Conservation (phyloP, 2,113 vertebrate species). For the Sapajus apella region DNA sequence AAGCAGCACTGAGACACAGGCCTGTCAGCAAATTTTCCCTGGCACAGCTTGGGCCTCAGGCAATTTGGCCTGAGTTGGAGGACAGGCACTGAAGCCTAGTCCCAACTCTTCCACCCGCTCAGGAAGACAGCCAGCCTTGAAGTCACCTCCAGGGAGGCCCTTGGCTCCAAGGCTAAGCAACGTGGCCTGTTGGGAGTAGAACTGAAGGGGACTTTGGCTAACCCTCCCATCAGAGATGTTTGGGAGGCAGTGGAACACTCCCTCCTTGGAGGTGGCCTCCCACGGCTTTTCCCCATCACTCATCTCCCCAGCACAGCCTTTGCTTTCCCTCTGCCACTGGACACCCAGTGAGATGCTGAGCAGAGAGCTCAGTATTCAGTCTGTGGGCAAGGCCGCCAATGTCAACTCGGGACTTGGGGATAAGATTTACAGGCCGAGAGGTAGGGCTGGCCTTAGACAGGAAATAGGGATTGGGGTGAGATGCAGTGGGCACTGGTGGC, state of each 20-base stretch:
- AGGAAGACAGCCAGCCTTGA: background rate
- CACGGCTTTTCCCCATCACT: rapidly evolving
- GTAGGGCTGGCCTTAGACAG: background rate
- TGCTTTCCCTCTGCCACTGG: background rate
- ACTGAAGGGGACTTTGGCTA: no score
- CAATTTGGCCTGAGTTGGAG: background rate
- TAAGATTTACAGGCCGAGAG: background rate
- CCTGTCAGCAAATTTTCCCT: background rate
- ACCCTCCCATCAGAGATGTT: background rate
- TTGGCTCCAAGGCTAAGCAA: background rate
- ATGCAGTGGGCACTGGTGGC: background rate
- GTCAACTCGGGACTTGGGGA: background rate
- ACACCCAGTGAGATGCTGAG: background rate
- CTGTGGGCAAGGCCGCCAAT: background rate
- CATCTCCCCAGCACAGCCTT: background rate
- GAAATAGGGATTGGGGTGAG: background rate
- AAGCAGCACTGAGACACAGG: background rate
- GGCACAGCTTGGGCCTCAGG: no score
- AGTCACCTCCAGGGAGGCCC: background rate
- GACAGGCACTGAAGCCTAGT: background rate
- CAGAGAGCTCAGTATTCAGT: background rate
- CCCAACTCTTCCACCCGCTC: background rate
- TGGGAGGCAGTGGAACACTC: background rate
- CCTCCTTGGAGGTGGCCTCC: background rate
- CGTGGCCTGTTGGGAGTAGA: background rate